These are phyloP conservation scores for Oconnorella tubifera DNA, from an alignment of 2,888 invertebrate genomes.

Conservation along the genomic window DNA sequence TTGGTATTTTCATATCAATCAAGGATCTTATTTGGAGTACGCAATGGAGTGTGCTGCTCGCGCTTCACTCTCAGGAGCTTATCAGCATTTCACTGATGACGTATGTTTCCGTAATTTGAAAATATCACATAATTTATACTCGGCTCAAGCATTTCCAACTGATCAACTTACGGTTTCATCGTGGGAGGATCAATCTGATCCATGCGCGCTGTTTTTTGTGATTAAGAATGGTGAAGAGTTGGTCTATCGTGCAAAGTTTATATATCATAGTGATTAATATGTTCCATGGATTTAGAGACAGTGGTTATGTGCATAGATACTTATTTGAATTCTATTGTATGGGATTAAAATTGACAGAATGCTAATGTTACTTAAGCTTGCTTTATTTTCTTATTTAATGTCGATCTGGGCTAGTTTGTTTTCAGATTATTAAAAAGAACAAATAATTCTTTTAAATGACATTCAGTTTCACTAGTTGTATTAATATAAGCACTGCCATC, in stretches of 20 bases:
- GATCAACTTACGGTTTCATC: slow-evolving; percentile 3
- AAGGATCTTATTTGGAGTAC: slow-evolving; percentile 13
- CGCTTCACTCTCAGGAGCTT: slow-evolving; percentile 4
- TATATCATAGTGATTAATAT: no score
- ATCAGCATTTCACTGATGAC: slow-evolving; percentile 6
- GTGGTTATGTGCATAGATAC: no score
- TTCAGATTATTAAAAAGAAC: no score
- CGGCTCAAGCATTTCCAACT: slow-evolving; percentile 3
- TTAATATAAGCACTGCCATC: no score
- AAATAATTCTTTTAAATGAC: no score
- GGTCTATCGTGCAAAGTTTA: background rate
- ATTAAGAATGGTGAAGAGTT: slow-evolving; percentile 4
- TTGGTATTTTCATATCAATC: slow-evolving; percentile 11
- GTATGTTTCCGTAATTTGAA: slow-evolving; percentile 6
- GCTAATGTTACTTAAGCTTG: no score
- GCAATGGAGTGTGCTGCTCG: slow-evolving; percentile 8
- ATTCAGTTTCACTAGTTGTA: no score
- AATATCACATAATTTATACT: background rate
- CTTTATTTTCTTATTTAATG: no score
- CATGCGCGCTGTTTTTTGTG: slow-evolving; percentile 11
- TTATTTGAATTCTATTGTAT: no score
- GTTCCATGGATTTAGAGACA: no score
- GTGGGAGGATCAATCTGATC: slow-evolving; percentile 12
- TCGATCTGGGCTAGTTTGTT: no score
- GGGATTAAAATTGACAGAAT: no score